These are phyloP conservation scores for Diloba caeruleocephala DNA, from an alignment of 2,888 invertebrate genomes.

Conservation along the genomic window DNA sequence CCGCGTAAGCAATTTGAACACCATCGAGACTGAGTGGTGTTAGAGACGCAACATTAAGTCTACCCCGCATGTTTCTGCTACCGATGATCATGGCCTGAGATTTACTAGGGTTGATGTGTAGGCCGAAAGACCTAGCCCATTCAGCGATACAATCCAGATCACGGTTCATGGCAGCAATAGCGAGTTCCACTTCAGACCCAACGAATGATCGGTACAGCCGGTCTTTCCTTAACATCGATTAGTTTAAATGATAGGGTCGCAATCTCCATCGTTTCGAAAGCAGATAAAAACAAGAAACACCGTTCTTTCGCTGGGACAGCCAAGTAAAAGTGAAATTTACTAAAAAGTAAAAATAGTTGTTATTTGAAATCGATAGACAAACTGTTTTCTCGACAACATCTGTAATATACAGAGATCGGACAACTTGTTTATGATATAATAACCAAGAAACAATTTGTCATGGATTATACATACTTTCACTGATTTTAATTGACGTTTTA, in stretches of 20 bases:
- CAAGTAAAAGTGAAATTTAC: conserved; percentile 71
- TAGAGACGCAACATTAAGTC: too few relatives aligned
- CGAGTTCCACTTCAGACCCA: too few relatives aligned
- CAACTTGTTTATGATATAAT: conserved; percentile 10
- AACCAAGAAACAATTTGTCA: conserved; percentile 7
- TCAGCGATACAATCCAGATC: too few relatives aligned
- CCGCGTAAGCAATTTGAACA: too few relatives aligned
- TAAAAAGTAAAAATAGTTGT: conserved; percentile 59
- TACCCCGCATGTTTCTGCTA: too few relatives aligned
- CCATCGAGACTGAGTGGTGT: too few relatives aligned
- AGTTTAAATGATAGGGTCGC: conserved; percentile 8
- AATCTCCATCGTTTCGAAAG: conserved; percentile 33
- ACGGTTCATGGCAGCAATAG: too few relatives aligned
- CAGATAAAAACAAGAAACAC: conserved; percentile 51
- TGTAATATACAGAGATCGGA: conserved; percentile 10
- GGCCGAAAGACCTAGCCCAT: too few relatives aligned
- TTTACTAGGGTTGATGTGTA: too few relatives aligned
- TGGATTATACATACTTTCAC: conserved; percentile 31
- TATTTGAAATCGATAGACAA: conserved; percentile 21
- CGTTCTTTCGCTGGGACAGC: conserved; percentile 63
- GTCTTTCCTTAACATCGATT: neutral
- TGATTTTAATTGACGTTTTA: conserved; percentile 6
- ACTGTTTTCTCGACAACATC: conserved; percentile 30
- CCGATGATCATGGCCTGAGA: too few relatives aligned
- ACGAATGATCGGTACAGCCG: too few relatives aligned